Evolutionary conservation across 2,113 vertebrate genomes (phyloP), one percentile per base, ranked within the genome.

Genomic region (Ornithorhynchus anatinus): DNA sequence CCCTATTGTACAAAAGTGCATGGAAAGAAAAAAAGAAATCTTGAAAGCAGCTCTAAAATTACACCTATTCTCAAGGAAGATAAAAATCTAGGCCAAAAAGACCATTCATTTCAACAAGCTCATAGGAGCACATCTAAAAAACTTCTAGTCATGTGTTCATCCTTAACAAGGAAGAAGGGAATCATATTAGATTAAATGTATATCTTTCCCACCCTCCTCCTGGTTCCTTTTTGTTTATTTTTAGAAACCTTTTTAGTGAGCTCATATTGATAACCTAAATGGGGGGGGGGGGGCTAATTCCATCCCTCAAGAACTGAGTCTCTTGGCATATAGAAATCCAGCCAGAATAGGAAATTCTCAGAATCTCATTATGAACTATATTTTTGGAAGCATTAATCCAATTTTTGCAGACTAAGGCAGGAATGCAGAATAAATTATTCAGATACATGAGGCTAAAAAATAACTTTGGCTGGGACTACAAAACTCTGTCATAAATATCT

Each of bases 51-150:
- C 78, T 91, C 68, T 89, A 90, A 93, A 92, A 92, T 94, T 89
- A 89, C 84, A 85, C 72, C 84, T 93, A 84, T 92, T 92, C 91
- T 93, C 91, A 88, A 88, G 92, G 82, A 94, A 93, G 88, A 89
- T 80, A 84, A 85, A 90, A 89, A 93, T 91, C 84, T 91, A 89
- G 90, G 89, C 90, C 92, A 91, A 58, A 81, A 92, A 87, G 82
- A 74, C 87, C 87, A 89, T 82, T 92, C 76, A 78, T 87, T 88
- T 85, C 79, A 91, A 80, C 87, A 80, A 86, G 84, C 84, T 88
- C 90, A 70, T 82, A 43, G 31, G 79, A 89, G 86, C 80, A 76
- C 81, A 76, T 77, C 85, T 82, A 74, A 81, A 86, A 78, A 89
- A 75, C 37, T 59, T 61, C 53, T 80, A 45, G n/a, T 31, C 82